Base-by-base conservation (phyloP, 2,113 vertebrate genomes). In the Oryzias javanicus region DNA sequence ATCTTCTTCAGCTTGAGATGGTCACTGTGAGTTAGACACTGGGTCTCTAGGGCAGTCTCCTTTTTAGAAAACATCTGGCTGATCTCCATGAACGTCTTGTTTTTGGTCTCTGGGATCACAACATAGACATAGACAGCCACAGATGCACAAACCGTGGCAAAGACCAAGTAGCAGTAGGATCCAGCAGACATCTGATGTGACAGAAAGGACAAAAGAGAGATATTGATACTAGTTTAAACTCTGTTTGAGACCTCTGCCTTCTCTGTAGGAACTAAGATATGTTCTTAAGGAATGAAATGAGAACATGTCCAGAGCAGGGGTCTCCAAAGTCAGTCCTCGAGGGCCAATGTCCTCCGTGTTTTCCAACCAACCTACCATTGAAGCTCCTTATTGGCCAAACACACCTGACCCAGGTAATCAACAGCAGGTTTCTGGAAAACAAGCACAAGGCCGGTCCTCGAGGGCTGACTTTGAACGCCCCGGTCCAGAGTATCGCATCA, bases 51-150 rank as follows among this genome's bases (percentile, higher is more conserved):
- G 57, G 89, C 44, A 0, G 72, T 85, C 10, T 89, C 54, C 58
- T 90, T 92, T 62, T 86, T 87, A 35, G 90, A 79, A 6, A 97
- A 96, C 89, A 93, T 88, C 27, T 70, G 89, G 78, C 91, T 95
- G 86, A 97, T 96, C 85, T 96, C 95, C 93, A 95, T 78, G 64
- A 97, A 96, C 0, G 94, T 95, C 80, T 94, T 96, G 83, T 94
- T 95, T 85, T 92, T 96, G 53, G 95, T 97, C 81, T 96, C 95
- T 0, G 95, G 95, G 82, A 97, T 85, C 42, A 95, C 4, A 0
- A 92, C 10, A 77, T 91, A 93, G 53, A 95, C 74, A 0, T 93
- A 96, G 45, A 91, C 3, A 1, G 94, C 93, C 77, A 94, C 93
- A 2, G 88, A 62, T 20, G 94, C 42, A 63, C 93, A 95, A 51